phyloP scores from a whole-genome alignment of 2,113 vertebrate species.

The Melanocharis versteri region DNA sequence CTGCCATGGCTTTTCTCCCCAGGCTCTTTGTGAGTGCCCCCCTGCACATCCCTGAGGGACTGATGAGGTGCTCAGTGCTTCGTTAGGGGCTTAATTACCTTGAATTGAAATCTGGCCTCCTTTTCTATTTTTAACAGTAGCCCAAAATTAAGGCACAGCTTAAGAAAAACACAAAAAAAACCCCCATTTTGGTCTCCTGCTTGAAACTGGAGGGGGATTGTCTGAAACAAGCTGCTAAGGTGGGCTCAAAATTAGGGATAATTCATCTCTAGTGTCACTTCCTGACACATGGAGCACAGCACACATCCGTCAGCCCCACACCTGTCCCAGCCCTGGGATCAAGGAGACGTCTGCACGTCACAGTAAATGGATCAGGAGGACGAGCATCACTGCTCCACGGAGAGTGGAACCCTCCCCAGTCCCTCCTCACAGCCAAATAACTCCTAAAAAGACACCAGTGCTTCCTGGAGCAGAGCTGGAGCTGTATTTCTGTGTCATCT shows the following conservation, averaged over 20 bases:
- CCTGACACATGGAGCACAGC: background rate
- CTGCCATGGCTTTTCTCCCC: background rate
- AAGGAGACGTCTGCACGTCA: accelerated
- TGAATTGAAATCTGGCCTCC: background rate
- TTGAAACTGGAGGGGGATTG: background rate
- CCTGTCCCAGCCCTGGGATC: accelerated
- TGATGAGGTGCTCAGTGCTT: background rate
- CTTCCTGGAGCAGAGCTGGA: background rate
- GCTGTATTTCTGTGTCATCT: background rate
- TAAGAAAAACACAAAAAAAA: background rate
- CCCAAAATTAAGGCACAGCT: background rate
- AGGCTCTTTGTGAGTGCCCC: background rate
- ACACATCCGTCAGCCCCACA: accelerated
- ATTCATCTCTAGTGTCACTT: background rate
- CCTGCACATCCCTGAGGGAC: background rate
- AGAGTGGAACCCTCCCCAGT: accelerated
- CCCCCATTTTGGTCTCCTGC: accelerated
- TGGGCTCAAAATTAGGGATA: background rate
- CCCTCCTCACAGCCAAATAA: background rate
- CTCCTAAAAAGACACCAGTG: background rate
- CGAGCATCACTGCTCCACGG: accelerated
- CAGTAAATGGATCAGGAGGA: accelerated
- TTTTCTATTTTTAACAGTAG: background rate
- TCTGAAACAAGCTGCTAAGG: background rate
- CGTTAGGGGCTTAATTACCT: background rate